Evolutionary conservation across 2,113 vertebrate species (phyloP).

Genomic region (Stomatorhinus ivindoensis): DNA sequence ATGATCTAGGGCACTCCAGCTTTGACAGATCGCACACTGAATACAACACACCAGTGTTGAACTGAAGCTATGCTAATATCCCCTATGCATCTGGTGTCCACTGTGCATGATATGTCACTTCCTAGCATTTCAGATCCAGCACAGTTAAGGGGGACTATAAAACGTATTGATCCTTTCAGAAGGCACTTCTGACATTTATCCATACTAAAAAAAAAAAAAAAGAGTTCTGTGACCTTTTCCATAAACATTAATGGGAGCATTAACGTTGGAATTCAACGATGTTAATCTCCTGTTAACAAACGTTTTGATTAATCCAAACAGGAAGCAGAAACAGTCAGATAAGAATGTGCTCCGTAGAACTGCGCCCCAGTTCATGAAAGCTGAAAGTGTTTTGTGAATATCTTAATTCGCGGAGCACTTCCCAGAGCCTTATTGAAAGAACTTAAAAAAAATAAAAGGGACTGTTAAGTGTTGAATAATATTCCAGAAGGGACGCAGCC

Average conservation of each 20-base stretch:
- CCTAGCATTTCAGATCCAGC: background rate
- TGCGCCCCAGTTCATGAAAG: background rate
- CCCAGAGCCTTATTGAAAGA: background rate
- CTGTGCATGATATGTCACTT: background rate
- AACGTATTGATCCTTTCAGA: background rate
- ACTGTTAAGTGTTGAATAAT: background rate
- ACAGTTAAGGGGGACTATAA: background rate
- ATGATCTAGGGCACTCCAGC: background rate
- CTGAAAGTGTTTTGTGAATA: background rate
- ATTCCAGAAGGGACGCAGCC: slow-evolving; percentile 3
- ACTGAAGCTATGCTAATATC: background rate
- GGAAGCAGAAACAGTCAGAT: background rate
- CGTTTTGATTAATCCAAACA: background rate
- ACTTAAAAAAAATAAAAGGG: background rate
- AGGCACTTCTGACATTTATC: background rate
- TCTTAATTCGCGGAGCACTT: background rate
- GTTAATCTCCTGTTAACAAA: background rate
- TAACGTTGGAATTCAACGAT: background rate
- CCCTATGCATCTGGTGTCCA: background rate
- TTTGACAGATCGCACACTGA: background rate
- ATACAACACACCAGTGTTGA: background rate
- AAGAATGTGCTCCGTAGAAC: background rate
- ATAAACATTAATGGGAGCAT: background rate
- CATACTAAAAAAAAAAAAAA: background rate
- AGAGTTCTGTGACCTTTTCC: background rate